Base-by-base conservation (phyloP, 2,113 vertebrate species). In the Entelurus aequoreus region DNA sequence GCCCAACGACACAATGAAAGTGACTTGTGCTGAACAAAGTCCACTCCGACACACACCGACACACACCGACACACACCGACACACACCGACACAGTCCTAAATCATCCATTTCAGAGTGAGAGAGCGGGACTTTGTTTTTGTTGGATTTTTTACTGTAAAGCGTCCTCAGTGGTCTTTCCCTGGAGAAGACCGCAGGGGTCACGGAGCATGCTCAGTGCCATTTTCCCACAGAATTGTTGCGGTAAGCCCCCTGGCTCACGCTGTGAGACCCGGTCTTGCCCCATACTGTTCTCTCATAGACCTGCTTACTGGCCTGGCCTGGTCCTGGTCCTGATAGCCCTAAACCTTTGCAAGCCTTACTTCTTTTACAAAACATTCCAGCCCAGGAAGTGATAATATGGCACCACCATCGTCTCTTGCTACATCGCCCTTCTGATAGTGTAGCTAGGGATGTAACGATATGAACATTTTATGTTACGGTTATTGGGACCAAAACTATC, bases 171-270 rank as follows among this genome's bases (percentile, higher is more conserved):
- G 66, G 62, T 76, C 48, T 15, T 37, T 80, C 71, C 80, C 66
- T 37, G 14, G 79, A 81, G 81, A 78, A 70, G 78, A 80, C 80
- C 77, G 1, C 85, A 75, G 77, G 75, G 58, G 77, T 86, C 87
- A 87, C 65, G n/a, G 87, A 83, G 87, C 67, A 62, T 87, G 81
- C 80, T 82, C 81, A 52, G 44, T 74, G 62, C 14, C 3, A 9
- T 69, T 90, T 92, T 93, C 88, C 88, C 84, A 84, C 89, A 89
- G 85, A 70, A 65, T 81, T 71, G 40, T 67, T 0, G 54, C 83
- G 70, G 66, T 68, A 62, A 62, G 69, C 65, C 11, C 71, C 76
- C 67, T 77, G 60, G 35, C 76, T 84, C 78, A 76, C 72, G 60
- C 83, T 75, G 80, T 72, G 79, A 65, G 80, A 74, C 54, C 8